These are phyloP conservation scores for Luidia sarsii DNA, from an alignment of 53 echinoderm and acorn worm species.

Conservation along the genomic window DNA sequence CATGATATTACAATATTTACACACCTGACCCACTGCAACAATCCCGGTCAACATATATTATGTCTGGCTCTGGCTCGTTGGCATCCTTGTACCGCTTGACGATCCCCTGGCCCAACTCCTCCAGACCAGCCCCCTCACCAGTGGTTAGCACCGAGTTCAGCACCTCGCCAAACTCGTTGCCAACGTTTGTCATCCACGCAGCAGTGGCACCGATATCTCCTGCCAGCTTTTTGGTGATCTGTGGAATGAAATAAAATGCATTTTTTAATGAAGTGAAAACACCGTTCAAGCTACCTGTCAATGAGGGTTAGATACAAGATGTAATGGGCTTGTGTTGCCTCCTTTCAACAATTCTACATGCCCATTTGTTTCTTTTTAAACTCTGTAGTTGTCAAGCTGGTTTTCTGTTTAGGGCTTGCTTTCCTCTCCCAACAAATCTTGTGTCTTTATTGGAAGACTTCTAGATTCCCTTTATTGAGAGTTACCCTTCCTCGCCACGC, in stretches of 20 bases:
- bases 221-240: conserved; percentile 44
- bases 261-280: neutral
- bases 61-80: conserved; percentile 19
- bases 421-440: too few relatives aligned
- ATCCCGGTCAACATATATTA: conserved; percentile 36
- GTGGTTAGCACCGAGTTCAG: conserved; percentile 11
- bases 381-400: too few relatives aligned
- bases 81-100: conserved; percentile 32
- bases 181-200: conserved; percentile 44
- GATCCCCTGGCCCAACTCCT: conserved; percentile 18
- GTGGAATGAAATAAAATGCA: conserved; percentile 9
- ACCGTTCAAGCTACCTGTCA: too few relatives aligned
- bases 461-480: too few relatives aligned
- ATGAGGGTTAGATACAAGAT: too few relatives aligned
- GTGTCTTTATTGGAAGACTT: too few relatives aligned
- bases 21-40: conserved; percentile 32
- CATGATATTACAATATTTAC: neutral
- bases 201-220: conserved; percentile 34
- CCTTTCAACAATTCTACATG: too few relatives aligned
- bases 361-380: too few relatives aligned
- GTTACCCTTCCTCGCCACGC: too few relatives aligned
- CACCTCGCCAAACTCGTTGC: conserved; percentile 24
- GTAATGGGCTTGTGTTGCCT: too few relatives aligned
- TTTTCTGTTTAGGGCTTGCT: too few relatives aligned
- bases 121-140: conserved; percentile 7